Evolutionary conservation across 2,797 vertebrate genomes (phyloP).

Genomic region (Denticeps clupeoides): DNA sequence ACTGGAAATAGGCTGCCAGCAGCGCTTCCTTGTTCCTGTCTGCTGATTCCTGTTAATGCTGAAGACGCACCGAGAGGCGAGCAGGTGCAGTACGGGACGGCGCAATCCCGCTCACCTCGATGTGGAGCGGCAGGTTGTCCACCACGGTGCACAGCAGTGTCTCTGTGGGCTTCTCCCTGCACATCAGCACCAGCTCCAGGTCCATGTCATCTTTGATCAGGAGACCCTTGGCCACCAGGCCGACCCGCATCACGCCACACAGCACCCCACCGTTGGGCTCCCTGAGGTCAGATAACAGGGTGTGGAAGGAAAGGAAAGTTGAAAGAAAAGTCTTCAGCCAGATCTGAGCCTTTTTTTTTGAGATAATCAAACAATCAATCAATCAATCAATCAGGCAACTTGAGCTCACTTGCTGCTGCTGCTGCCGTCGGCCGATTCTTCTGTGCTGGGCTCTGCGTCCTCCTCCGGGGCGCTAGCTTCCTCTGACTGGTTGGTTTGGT

Average conservation of each 20-base stretch:
- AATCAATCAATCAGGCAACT: background rate
- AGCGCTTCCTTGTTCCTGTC: too few relatives aligned
- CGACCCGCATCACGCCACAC: slow-evolving; percentile 94
- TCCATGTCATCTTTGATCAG: slow-evolving; percentile 98
- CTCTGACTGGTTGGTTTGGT: slow-evolving; percentile 66
- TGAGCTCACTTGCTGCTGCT: slow-evolving; percentile 66
- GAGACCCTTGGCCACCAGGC: slow-evolving; percentile 94
- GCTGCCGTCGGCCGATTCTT: slow-evolving; percentile 58
- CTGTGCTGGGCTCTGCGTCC: slow-evolving; percentile 29
- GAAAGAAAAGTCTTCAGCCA: too few relatives aligned
- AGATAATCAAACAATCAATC: background rate
- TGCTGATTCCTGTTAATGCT: too few relatives aligned
- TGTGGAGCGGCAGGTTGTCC: slow-evolving; percentile 87
- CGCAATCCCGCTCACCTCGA: slow-evolving; percentile 79
- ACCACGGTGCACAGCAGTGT: slow-evolving; percentile 81
- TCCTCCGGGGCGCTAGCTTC: slow-evolving; percentile 43
- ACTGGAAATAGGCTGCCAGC: too few relatives aligned
- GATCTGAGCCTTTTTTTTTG: too few relatives aligned
- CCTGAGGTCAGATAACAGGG: slow-evolving; percentile 45
- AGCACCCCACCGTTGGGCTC: slow-evolving; percentile 77
- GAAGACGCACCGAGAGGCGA: too few relatives aligned
- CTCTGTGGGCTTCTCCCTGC: slow-evolving; percentile 91
- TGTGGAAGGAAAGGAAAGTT: background rate
- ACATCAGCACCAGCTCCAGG: slow-evolving; percentile 96
- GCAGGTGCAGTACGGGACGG: background rate